A percentile compares a stretch with the other conserved stretches of the same genome.
Conservation (phyloP, 2,113 vertebrate genomes). For the Phylloscopus trochilus region DNA sequence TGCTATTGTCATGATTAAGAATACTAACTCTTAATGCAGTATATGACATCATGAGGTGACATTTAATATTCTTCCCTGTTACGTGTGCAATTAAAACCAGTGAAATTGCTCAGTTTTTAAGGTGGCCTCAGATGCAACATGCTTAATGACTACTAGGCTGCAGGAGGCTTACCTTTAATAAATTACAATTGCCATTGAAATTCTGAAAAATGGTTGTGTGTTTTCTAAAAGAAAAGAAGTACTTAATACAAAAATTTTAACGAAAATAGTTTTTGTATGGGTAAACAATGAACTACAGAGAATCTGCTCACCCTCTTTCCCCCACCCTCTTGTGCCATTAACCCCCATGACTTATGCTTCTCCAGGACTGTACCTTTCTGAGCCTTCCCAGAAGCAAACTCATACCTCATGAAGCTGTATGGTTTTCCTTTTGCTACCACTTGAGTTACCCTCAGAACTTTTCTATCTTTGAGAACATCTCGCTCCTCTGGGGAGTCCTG, state of each 20-base stretch:
- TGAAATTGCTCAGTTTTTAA: not conserved
- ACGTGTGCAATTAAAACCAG: not conserved
- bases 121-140: not conserved
- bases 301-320: not conserved
- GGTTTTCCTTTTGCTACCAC: not conserved
- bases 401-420: not conserved
- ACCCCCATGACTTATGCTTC: not conserved
- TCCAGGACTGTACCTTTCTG: not conserved
- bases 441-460: not conserved
- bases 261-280: accelerated
- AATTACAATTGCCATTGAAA: not conserved
- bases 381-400: not conserved
- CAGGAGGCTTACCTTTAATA: not conserved
- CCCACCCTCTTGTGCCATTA: not conserved
- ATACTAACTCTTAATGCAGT: not conserved
- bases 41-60: not conserved
- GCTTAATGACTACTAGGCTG: not conserved
- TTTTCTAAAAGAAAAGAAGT: not conserved
- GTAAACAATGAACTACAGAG: not conserved
- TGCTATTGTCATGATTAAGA: not conserved
- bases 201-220: not conserved
- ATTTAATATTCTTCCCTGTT: not conserved
- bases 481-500: not conserved
- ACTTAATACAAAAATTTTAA: not conserved
- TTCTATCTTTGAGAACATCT: not conserved